A percentile compares a stretch with the other conserved stretches of the same genome.
phyloP scores from a whole-genome alignment of 2,888 invertebrate genomes.

The Drosophila differens region DNA sequence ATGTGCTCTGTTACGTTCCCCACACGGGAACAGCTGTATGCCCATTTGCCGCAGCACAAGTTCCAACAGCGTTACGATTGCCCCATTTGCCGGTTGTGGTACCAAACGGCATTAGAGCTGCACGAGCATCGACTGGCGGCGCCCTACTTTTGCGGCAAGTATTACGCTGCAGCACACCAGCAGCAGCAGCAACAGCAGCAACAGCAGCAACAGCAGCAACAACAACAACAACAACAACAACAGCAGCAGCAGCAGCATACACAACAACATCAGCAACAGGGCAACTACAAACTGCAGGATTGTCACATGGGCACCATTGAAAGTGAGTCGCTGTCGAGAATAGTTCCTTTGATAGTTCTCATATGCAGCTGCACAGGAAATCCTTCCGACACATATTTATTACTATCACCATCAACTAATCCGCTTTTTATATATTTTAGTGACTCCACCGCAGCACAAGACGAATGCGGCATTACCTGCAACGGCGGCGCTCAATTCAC shows the following conservation, averaged over 20 bases:
- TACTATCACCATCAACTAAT: background rate
- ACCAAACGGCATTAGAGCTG: conserved; percentile 78
- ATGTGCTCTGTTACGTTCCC: conserved; percentile 77
- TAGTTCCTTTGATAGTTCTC: background rate
- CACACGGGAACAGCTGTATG: conserved; percentile 74
- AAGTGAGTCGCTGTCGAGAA: conserved; percentile 51
- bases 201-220: conserved; percentile 14
- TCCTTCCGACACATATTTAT: background rate
- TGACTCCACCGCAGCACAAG: conserved; percentile 59
- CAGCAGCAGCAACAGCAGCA: conserved; percentile 30
- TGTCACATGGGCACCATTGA: conserved; percentile 78
- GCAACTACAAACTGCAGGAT: conserved; percentile 76
- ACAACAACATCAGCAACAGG: conserved; percentile 37
- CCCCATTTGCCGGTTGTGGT: conserved; percentile 81
- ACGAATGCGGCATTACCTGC: conserved; percentile 54
- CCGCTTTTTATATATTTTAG: conserved; percentile 30
- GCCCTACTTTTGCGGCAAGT: conserved; percentile 83
- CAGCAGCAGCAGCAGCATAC: conserved; percentile 25
- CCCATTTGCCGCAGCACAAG: conserved; percentile 78
- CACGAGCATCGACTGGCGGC: conserved; percentile 81
- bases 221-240: conserved; percentile 40
- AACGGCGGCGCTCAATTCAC: conserved; percentile 59
- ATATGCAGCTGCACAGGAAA: background rate
- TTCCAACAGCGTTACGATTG: conserved; percentile 82
- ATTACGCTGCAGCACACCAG: conserved; percentile 55